Evolutionary conservation across 2,113 vertebrate genomes (phyloP), one percentile per base, ranked within the genome.

Genomic region (Microtus oregoni): DNA sequence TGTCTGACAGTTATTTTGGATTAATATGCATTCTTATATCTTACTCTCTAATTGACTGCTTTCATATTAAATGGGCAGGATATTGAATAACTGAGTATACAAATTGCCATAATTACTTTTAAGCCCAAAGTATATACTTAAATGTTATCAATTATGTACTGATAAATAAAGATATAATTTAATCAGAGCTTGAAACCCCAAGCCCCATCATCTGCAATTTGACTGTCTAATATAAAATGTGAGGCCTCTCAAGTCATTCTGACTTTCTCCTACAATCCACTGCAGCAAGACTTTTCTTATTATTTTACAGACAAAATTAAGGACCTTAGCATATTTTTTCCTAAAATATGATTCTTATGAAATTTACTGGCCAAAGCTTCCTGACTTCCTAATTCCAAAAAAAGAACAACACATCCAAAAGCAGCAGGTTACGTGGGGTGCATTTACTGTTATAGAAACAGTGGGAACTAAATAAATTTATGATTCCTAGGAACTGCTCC

Each of bases 101-200:
- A 30, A 52, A 76, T 86, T 95, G 44, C 63, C 68, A 87, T 12
- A 79, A 82, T 78, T 35, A 26, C 67, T 93, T 86, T 55, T 90
- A 95, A 97, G 32, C 79, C 76, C n/a, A 92, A 95, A 50, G 1
- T 32, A 14, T 65, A 86, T 58, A 67, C 86, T 89, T 94, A 95
- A 96, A 92, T 82, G 86, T 8, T 50, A 72, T 77, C 14, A 78
- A 91, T 44, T 92, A n/a, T 77, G 12, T 12, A 8, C 32, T 83
- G 75, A 52, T 52, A 92, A n/a, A 26, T 89, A 44, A 79, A 68
- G 76, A 73, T 52, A 94, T 65, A 28, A 65, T 77, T 86, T 68
- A 47, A 47, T 55, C 32, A 41, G 50, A 68, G 35, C 20, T 91
- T 79, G 55, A 93, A 55, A 73, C 65, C 88, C 12, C 85, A 44